Base-by-base conservation (phyloP, 1,140 invertebrate species). In the Neodiprion lecontei region DNA sequence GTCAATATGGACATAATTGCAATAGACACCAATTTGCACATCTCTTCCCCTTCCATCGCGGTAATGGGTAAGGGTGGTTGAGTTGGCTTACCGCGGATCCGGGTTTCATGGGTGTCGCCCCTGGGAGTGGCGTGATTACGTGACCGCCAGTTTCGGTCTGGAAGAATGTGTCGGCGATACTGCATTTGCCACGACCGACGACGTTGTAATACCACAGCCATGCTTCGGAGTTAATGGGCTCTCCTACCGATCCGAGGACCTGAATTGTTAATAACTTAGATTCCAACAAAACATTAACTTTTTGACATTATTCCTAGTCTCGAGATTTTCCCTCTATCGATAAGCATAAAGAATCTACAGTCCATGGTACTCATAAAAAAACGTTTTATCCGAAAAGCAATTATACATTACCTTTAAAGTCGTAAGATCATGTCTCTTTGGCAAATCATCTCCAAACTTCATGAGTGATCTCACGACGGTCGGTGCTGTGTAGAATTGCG, bases 81-180 rank as follows among this genome's bases (percentile, higher is more conserved):
- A 90, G 61, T 67, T 61, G 28, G 90, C 92, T 93, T 91, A 98
- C 96, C 77, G 98, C 98, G 74, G 97, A 96, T 70, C 98, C 98
- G 5, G 98, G 98, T 89, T 99, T 99, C 91, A 97, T 96, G 8
- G 96, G 95, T 10, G 96, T 98, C 12, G 95, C 96, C 48, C 97
- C 97, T 40, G 98, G 98, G 47, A 99, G 87, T 48, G 97, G 96
- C 66, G 98, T 98, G 2, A 99, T 91, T 1, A 99, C 96, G 89
- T 97, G 96, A 1, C 96, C 96, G 10, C 97, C 98, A 28, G 98
- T 99, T 91, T 99, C 98, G 1, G 98, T 99, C 88, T 99, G 98
- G 98, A 98, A 99, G 88, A 98, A 99, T 1, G 98, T 99, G 83
- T 99, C 98, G 0, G 96, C 96, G 83, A 99, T 96, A 69, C 97